Conservation (phyloP, 2,888 invertebrate genomes). For the Patella caerulea region DNA sequence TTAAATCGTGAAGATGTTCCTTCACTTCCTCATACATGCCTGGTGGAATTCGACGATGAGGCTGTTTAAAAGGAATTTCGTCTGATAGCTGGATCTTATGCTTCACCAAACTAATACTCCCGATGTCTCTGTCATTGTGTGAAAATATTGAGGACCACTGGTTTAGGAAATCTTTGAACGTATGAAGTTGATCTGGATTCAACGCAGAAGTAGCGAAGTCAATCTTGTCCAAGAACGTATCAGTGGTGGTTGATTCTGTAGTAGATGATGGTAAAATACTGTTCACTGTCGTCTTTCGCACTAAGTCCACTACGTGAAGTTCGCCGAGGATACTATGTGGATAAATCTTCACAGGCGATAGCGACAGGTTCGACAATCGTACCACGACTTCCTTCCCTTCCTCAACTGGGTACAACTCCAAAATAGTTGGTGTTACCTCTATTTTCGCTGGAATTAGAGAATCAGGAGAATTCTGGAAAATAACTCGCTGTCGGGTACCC, state of each 20-base stretch:
- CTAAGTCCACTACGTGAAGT: neutral
- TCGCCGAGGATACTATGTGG: neutral
- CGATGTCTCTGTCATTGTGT: neutral
- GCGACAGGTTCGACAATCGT: neutral
- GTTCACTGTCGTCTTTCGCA: neutral
- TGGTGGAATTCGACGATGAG: slow-evolving; percentile 1
- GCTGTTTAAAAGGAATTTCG: slow-evolving; percentile 12
- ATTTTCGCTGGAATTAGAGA: neutral
- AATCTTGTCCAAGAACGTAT: neutral
- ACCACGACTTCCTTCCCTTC: neutral
- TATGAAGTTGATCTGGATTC: neutral
- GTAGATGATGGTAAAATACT: neutral
- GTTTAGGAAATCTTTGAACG: neutral
- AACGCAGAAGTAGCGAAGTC: neutral
- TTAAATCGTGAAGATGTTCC: neutral
- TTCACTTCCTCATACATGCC: neutral
- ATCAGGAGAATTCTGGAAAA: slow-evolving; percentile 1
- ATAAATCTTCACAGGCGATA: neutral
- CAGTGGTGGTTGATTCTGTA: slow-evolving; percentile 1
- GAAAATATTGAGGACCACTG: neutral
- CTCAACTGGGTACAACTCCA: neutral
- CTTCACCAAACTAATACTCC: neutral
- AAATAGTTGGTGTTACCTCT: neutral
- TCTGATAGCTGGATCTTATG: slow-evolving; percentile 6
- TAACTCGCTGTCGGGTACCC: neutral